Percentiles rank a stretch among this genome's conserved stretches.
Evolutionary conservation across 1,140 invertebrate genomes (phyloP).

Genomic region (Tigriopus japonicus): DNA sequence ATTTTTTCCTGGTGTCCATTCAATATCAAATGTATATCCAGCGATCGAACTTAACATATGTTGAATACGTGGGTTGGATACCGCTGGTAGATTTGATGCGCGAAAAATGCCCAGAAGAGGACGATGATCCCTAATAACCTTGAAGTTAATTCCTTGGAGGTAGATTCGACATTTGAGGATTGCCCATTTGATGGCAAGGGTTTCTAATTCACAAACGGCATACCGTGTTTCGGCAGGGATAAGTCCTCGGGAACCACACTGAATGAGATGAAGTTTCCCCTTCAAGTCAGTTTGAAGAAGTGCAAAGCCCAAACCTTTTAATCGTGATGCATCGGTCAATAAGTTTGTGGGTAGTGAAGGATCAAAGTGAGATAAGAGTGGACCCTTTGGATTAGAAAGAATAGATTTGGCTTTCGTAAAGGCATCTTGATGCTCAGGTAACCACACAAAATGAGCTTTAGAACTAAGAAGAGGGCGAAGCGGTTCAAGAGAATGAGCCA

Average conservation of each 20-base stretch:
- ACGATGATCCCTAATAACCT: slow-evolving; percentile 21
- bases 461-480: background rate
- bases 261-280: background rate
- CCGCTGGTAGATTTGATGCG: background rate
- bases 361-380: background rate
- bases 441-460: background rate
- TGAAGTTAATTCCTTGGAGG: slow-evolving; percentile 25
- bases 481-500: background rate
- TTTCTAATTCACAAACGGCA: slow-evolving; percentile 14
- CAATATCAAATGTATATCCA: too few relatives aligned
- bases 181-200: slow-evolving; percentile 23
- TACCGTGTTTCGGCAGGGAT: background rate
- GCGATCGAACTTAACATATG: background rate
- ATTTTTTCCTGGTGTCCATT: too few relatives aligned
- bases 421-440: background rate
- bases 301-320: background rate
- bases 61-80: background rate
- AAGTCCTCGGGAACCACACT: too few relatives aligned
- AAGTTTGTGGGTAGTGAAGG: background rate
- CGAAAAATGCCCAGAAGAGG: background rate
- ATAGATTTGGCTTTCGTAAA: background rate
- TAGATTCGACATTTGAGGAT: slow-evolving; percentile 31
- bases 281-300: background rate
- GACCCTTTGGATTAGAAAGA: background rate
- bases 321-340: background rate